Conservation (phyloP, 1,140 invertebrate genomes). For the Drosophila subpulchrella region DNA sequence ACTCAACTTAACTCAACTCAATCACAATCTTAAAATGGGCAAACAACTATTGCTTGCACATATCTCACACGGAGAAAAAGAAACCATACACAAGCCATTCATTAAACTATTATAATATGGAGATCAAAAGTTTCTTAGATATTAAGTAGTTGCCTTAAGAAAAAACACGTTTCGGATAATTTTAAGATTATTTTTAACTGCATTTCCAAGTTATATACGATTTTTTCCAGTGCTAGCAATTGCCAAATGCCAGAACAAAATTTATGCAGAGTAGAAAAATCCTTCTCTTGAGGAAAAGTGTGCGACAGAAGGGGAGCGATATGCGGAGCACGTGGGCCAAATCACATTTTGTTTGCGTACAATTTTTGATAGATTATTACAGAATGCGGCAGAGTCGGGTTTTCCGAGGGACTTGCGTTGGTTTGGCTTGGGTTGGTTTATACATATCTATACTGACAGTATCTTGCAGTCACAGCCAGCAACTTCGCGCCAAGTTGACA, state of each 20-base stretch:
- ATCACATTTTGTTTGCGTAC: slow-evolving; percentile 79
- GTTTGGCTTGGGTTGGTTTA: neutral
- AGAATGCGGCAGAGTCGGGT: slow-evolving; percentile 56
- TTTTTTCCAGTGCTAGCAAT: slow-evolving; percentile 45
- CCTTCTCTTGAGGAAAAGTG: slow-evolving; percentile 14
- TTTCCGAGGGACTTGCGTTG: too few species aligned
- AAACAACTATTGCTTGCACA: slow-evolving; percentile 37
- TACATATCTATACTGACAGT: slow-evolving; percentile 55
- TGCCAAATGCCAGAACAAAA: slow-evolving; percentile 67
- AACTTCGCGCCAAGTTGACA: slow-evolving; percentile 69
- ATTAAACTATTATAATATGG: neutral
- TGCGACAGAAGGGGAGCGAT: slow-evolving; percentile 6
- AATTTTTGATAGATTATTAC: slow-evolving; percentile 82
- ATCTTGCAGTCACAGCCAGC: slow-evolving; percentile 71
- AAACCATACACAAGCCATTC: too few species aligned
- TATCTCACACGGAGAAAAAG: slow-evolving; percentile 2
- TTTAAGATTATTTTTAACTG: neutral
- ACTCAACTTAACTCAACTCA: slow-evolving; percentile 20
- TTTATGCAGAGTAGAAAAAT: slow-evolving; percentile 56
- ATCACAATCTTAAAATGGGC: slow-evolving; percentile 48
- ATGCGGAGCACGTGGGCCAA: slow-evolving; percentile 59
- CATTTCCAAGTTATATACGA: neutral
- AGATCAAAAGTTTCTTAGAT: too few species aligned
- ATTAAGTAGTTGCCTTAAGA: too few species aligned
- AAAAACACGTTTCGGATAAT: too few species aligned